Evolutionary conservation across 2,888 invertebrate species (phyloP).

Genomic region (Acanthosepion esculentum): DNA sequence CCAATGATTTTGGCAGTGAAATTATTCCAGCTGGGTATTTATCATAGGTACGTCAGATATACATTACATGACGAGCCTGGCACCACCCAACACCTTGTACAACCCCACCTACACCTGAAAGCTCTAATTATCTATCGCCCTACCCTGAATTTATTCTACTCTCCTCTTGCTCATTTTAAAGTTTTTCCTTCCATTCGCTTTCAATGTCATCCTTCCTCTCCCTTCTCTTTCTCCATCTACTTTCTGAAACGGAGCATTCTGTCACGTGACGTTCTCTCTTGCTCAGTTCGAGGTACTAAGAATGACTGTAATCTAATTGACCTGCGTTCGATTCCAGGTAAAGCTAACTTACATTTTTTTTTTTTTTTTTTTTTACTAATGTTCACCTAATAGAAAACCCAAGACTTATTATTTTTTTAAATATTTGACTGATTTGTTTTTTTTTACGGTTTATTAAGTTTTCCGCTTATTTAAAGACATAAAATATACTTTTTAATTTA

Average conservation of each 20-base stretch:
- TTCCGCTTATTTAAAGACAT: no score
- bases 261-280: no score
- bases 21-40: constrained; percentile 11
- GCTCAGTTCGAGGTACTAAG: background rate
- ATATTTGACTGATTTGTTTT: no score
- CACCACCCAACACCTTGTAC: background rate
- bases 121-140: background rate
- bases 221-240: background rate
- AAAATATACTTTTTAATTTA: no score
- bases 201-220: background rate
- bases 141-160: background rate
- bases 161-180: background rate
- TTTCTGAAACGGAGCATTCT: no score
- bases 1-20: background rate
- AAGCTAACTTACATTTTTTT: background rate
- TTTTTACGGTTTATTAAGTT: no score
- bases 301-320: background rate
- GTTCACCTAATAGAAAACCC: no score
- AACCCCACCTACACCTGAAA: background rate
- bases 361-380: no score
- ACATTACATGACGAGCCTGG: no score
- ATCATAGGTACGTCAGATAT: no score
- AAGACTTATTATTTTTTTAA: no score
- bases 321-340: background rate
- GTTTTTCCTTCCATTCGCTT: background rate